Evolutionary conservation across 2,888 invertebrate genomes (phyloP), one percentile per base, ranked within the genome.

Genomic region (Clostera curtula): DNA sequence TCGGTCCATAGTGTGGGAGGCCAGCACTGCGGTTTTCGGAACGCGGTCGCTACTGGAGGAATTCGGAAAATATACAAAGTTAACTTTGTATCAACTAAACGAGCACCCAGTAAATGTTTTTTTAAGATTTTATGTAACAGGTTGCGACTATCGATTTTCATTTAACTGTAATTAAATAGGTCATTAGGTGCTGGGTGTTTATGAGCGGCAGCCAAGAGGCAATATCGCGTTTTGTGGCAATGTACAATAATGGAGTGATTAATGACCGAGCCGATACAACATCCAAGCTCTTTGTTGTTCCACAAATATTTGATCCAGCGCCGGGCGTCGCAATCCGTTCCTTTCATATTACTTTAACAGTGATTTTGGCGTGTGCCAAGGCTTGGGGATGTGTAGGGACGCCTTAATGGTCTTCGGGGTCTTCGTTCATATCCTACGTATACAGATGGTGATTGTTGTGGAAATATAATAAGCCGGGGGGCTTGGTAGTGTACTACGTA

Each of bases 191-290:
- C 60, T 58, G 58, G 70, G 66, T 71, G 72, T 76, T 76, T 73
- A 70, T 64, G 60, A 69, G 69, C 61, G 60, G 53, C 63, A 48
- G 40, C 23, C 51, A 64, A 70, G 68, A 63, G 68, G 75, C 74
- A 75, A 79, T 74, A 77, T 74, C 67, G 72, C 64, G 69, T 69
- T 71, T 73, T 74, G 70, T 72, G 65, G 65, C 61, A 58, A 53
- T 61, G 56, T 63, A 69, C 72, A 79, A 77, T 76, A 75, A 71
- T 68, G 60, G 68, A 49, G 69, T 82, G 79, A 82, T 82, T 79
- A 80, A 82, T 82, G 77, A 67, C 62, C 61, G 59, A 56, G 56
- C 56, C 73, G 69, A 71, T 75, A 71, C 66, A 68, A 62, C 60
- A 49, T 54, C 64, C 62, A 56, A 70, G 64, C 69, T 74, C 75